A percentile compares a stretch with the other conserved stretches of the same genome.
These are phyloP conservation scores for Daboia siamensis DNA, from an alignment of 2,113 vertebrate genomes.

Conservation along the genomic window DNA sequence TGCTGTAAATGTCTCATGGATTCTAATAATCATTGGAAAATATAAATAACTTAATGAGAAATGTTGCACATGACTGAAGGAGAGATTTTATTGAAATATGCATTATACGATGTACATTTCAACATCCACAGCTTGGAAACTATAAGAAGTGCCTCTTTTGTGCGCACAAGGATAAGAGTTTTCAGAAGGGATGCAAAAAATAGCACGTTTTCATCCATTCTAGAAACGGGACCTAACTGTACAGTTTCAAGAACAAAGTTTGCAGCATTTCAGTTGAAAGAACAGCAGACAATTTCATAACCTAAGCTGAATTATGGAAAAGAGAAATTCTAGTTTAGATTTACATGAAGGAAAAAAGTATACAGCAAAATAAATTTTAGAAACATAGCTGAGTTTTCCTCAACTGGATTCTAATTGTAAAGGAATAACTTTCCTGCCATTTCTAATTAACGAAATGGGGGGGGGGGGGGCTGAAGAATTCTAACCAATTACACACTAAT, in stretches of 20 bases:
- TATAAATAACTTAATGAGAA: background rate
- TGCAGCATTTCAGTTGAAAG: background rate
- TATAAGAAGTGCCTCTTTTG: background rate
- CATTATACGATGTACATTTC: background rate
- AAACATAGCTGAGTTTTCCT: constrained; percentile 50
- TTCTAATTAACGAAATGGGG: constrained; percentile 27
- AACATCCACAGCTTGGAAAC: background rate
- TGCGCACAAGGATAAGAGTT: background rate
- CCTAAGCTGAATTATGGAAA: background rate
- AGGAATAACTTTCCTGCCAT: constrained; percentile 34
- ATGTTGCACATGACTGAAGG: background rate
- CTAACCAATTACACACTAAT: background rate
- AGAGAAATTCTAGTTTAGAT: background rate
- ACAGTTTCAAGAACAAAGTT: background rate
- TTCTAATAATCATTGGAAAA: background rate
- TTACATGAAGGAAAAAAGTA: background rate
- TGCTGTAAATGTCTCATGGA: background rate
- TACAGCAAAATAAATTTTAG: constrained; percentile 8
- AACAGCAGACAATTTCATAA: background rate
- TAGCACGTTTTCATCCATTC: too few species aligned
- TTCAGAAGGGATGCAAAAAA: background rate
- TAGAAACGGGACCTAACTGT: background rate
- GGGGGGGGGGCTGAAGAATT: constrained; percentile 18
- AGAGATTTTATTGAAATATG: background rate
- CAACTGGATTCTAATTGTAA: constrained; percentile 29